phyloP scores from a whole-genome alignment of 2,888 invertebrate species.

The Archaeoteleia sp. region DNA sequence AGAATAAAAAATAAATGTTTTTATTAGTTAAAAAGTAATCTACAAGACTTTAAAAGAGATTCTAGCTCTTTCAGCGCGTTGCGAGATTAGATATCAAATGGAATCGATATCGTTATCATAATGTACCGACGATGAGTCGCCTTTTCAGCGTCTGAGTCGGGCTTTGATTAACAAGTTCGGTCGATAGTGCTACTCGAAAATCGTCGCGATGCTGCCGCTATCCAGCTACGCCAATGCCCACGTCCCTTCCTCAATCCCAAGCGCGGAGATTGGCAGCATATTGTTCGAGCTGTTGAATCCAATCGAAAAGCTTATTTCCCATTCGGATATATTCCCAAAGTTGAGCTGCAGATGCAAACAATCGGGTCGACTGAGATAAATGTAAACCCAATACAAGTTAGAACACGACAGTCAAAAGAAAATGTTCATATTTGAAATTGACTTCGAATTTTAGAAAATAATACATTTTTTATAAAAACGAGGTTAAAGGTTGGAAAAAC shows the following conservation, averaged over 20 bases:
- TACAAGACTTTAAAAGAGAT: too few species aligned
- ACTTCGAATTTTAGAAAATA: too few species aligned
- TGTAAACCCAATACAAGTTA: too few species aligned
- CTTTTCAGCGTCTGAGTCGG: conserved; percentile 35
- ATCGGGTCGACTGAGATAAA: too few species aligned
- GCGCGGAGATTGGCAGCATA: conserved; percentile 51
- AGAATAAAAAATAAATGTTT: too few species aligned
- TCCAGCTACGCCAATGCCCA: not conserved
- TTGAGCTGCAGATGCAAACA: too few species aligned
- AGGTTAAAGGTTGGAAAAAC: too few species aligned
- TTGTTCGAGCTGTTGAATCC: conserved; percentile 54
- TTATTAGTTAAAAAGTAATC: too few species aligned
- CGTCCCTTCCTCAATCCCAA: conserved; percentile 18
- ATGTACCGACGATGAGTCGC: conserved; percentile 25
- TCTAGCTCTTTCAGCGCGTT: too few species aligned
- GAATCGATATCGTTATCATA: conserved; percentile 35
- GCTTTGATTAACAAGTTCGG: conserved; percentile 40
- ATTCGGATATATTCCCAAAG: conserved; percentile 30
- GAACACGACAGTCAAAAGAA: too few species aligned
- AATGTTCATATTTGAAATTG: too few species aligned
- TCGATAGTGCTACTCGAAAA: conserved; percentile 30
- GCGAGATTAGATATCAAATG: conserved; percentile 25
- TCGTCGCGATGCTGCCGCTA: conserved; percentile 2
- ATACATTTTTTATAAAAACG: too few species aligned
- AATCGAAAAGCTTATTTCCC: conserved; percentile 58